Conservation (phyloP, 30 jellyfish, hydroid and myxozoan species). For the Hydractinia echinata region DNA sequence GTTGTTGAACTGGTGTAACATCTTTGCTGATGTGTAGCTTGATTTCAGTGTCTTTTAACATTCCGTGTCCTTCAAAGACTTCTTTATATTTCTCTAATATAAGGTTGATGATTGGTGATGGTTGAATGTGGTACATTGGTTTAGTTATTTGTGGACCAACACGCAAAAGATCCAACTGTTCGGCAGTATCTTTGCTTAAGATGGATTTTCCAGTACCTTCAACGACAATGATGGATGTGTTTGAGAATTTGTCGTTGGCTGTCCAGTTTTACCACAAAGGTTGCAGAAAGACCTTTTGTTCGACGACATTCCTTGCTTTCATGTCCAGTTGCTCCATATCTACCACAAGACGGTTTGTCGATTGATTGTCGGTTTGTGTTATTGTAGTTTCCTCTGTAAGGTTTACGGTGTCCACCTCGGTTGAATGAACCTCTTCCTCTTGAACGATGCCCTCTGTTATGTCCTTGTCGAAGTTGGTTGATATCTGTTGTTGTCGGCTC, state of each 20-base stretch:
- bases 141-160: too few relatives aligned
- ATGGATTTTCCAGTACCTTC: neutral
- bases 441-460: neutral
- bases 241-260: too few relatives aligned
- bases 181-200: neutral
- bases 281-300: too few relatives aligned
- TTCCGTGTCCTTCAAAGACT: constrained; percentile 1
- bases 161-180: too few relatives aligned
- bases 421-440: neutral
- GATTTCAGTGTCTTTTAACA: neutral
- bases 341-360: neutral
- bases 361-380: neutral
- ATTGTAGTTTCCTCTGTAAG: too few relatives aligned
- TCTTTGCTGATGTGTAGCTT: neutral
- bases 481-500: neutral
- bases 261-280: too few relatives aligned
- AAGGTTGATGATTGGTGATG: neutral
- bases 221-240: too few relatives aligned
- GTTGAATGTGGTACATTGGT: too few relatives aligned
- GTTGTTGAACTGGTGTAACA: neutral
- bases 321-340: neutral
- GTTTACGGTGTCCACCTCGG: constrained; percentile 5
- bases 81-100: neutral
- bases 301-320: too few relatives aligned
- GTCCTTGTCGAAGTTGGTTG: neutral